These are phyloP conservation scores for Muscidifurax raptorellus DNA, from an alignment of 1,140 invertebrate genomes.

Conservation along the genomic window DNA sequence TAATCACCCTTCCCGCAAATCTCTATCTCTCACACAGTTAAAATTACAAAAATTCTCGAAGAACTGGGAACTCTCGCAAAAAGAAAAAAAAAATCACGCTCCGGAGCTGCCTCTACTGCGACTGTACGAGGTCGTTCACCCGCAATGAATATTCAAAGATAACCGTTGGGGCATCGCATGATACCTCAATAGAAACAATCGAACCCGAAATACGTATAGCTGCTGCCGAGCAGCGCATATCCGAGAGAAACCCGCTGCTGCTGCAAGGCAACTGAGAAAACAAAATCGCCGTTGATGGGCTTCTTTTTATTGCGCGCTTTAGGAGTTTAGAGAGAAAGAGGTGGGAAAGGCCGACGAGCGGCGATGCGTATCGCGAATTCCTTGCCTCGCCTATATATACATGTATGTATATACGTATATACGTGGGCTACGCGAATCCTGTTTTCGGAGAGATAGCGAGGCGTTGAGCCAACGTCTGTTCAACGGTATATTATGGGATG, in stretches of 20 bases:
- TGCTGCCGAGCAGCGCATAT: background rate
- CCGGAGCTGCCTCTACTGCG: too few relatives aligned
- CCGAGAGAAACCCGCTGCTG: background rate
- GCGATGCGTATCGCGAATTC: slow-evolving; percentile 26
- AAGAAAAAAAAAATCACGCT: too few relatives aligned
- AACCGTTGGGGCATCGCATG: background rate
- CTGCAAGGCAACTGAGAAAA: slow-evolving; percentile 2
- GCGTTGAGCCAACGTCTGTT: background rate
- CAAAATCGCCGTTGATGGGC: background rate
- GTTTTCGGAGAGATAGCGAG: slow-evolving; percentile 35
- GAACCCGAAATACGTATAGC: background rate
- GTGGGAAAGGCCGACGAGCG: background rate
- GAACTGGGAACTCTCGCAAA: too few relatives aligned
- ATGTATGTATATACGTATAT: too few relatives aligned
- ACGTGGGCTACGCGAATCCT: slow-evolving; percentile 42
- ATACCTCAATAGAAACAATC: background rate
- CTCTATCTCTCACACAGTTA: too few relatives aligned
- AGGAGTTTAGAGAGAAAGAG: background rate
- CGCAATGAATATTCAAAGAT: background rate
- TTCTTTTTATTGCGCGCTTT: too few relatives aligned
- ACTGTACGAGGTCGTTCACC: background rate
- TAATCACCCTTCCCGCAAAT: background rate
- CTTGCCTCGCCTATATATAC: background rate
- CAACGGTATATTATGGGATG: slow-evolving; percentile 23
- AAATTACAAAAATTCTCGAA: too few relatives aligned